Conservation (phyloP, 2,888 invertebrate species). For the Stramonita haemastoma region DNA sequence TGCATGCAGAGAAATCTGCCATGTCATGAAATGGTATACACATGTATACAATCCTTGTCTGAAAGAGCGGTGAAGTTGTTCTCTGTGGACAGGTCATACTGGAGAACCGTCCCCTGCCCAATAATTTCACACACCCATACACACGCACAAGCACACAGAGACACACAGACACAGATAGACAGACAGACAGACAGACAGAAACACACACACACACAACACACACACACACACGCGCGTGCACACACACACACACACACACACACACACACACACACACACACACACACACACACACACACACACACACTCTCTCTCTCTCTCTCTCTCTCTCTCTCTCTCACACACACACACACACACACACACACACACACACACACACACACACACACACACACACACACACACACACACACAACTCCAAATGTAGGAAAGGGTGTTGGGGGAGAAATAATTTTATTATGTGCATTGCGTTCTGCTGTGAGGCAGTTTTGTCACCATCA, state of each 20-base stretch:
- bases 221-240: neutral
- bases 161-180: neutral
- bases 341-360: neutral
- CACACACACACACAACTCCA: too few relatives aligned
- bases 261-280: neutral
- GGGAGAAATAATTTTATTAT: neutral
- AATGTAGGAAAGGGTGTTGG: neutral
- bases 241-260: neutral
- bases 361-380: neutral
- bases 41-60: too few relatives aligned
- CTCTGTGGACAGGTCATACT: too few relatives aligned
- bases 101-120: too few relatives aligned
- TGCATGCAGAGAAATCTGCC: too few relatives aligned
- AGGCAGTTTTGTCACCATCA: neutral
- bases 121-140: neutral
- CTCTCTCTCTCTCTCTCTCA: too few relatives aligned
- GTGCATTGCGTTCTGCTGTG: too few relatives aligned
- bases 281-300: constrained; percentile 17
- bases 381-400: too few relatives aligned
- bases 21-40: too few relatives aligned
- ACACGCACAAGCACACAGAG: constrained; percentile 26
- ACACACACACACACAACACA: neutral
- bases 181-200: neutral
- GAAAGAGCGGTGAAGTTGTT: too few relatives aligned
- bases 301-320: too few relatives aligned